phyloP scores from a whole-genome alignment of 2,888 invertebrate species.

The Drosophila nr. fundita region DNA sequence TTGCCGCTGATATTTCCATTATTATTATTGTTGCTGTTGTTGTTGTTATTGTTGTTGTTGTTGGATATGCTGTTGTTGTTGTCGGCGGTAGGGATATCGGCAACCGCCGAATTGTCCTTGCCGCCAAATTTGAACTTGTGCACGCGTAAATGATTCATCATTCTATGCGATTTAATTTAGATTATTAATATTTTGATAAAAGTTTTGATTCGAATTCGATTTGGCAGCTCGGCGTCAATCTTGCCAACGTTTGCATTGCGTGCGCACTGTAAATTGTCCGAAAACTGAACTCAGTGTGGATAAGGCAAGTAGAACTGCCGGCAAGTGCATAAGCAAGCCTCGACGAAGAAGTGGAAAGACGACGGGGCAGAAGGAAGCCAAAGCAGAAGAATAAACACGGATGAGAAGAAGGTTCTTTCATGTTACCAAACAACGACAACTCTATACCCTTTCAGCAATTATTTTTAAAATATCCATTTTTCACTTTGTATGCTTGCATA shows the following conservation, averaged over 20 bases:
- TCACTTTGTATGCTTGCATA: neutral
- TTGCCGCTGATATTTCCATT: slow-evolving; percentile 66
- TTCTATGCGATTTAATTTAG: slow-evolving; percentile 18
- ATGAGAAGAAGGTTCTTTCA: slow-evolving; percentile 20
- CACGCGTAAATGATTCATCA: slow-evolving; percentile 80
- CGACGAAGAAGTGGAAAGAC: slow-evolving; percentile 13
- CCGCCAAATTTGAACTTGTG: slow-evolving; percentile 75
- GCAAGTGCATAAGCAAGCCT: slow-evolving; percentile 34
- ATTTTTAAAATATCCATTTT: neutral
- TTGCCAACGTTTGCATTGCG: slow-evolving; percentile 43
- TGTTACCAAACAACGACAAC: slow-evolving; percentile 11
- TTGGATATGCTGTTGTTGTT: slow-evolving; percentile 58
- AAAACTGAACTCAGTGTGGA: slow-evolving; percentile 32
- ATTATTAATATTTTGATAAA: slow-evolving; percentile 8
- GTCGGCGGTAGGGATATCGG: slow-evolving; percentile 38
- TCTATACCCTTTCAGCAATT: slow-evolving; percentile 25
- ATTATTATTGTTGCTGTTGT: slow-evolving; percentile 43
- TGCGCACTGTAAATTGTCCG: slow-evolving; percentile 49
- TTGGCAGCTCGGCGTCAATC: slow-evolving; percentile 10
- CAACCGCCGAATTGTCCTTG: slow-evolving; percentile 54
- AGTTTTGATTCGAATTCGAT: slow-evolving; percentile 18
- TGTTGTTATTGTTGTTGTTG: slow-evolving; percentile 38
- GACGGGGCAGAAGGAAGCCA: slow-evolving; percentile 52
- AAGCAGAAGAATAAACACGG: slow-evolving; percentile 51
- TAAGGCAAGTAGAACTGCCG: slow-evolving; percentile 35